Evolutionary conservation across 2,797 vertebrate genomes (phyloP), one percentile per base, ranked within the genome.

Genomic region (Pagetopsis macropterus): DNA sequence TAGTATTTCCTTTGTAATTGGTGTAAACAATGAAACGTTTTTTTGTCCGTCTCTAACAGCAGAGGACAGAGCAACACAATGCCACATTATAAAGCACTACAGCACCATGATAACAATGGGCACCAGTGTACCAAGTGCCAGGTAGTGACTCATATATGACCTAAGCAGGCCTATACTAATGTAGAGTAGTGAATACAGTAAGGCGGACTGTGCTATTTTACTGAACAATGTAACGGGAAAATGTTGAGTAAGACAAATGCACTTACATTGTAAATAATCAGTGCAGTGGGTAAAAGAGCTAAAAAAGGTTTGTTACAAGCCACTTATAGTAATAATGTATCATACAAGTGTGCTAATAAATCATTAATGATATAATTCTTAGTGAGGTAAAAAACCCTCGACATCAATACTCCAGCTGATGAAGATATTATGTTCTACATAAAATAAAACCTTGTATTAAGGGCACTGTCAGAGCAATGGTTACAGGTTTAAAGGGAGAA

Each of bases 131-230:
- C 72, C 69, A 76, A 88, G 92, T 92, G 89, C 92, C 91, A 94
- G 93, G 92, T 92, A 92, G 93, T 94, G 93, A 95, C 93, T 95
- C 92, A 93, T 89, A 65, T 85, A 91, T 93, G 91, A 94, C 91
- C 92, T 92, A 94, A 90, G 89, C 23, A 83, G 81, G 78, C 82
- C 86, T 87, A 55, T 87, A 90, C 65, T 78, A 86, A 62, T 72
- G 79, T 48, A 88, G 65, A 75, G 68, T 78, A 72, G 64, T 71
- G 65, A 87, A 84, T 89, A 90, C 83, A 88, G 75, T 83, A 63
- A 65, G 48, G 33, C 58, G 51, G 65, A 69, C 60, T 75, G 71
- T 74, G 16, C 60, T 63, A 21, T 68, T 75, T 72, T 60, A 81
- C 59, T 73, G 73, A 73, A 50, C 2, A 50, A 5, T 50, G 63